Base-by-base conservation (phyloP, 1,140 invertebrate species). In the Caenorhabditis brenneri region DNA sequence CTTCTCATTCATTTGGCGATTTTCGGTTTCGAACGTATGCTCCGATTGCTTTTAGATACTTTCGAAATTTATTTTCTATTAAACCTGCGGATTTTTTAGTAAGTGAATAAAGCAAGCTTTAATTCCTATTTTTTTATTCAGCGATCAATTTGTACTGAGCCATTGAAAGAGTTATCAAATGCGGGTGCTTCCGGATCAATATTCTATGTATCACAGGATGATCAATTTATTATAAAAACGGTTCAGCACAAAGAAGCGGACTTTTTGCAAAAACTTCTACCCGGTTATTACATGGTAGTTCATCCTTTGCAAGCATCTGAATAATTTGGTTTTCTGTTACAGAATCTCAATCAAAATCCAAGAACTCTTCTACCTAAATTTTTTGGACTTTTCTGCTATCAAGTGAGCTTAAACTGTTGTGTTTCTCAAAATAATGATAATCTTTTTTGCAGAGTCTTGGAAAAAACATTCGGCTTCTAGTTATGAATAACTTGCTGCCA, bases 161-260 rank as follows among this genome's bases (percentile, higher is more conserved):
- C 96, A 1, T 92, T 99, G 86, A 93, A 95, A 89, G 97, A 99
- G 92, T 92, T 99, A 87, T 96, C 95, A 84, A 99, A 99, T 93
- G 97, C 98, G 80, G 98, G 98, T 89, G 98, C 98, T 80, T 98
- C 96, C 92, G 98, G 98, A 65, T 97, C 96, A 91, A 98, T 99
- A 91, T 99, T 99, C 93, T 99, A 99, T 93, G 93, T 99, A 88
- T 99, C 97, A 49, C 81, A 82, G 31, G 97, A 99, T 92, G 98
- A 99, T 93, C 96, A 99, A 92, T 99, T 99, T 92, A 99, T 99
- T 91, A 97, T 99, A 87, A 99, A 99, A 93, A 99, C 98, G 88
- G 96, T 99, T 78, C 96, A 97, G 92, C 96, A 99, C 92, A 99
- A 99, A 92, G 98, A 99, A 93, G 97, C 97, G 53, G 97, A 99